Conservation (phyloP, 2,797 vertebrate genomes). For the Enoplosus armatus region DNA sequence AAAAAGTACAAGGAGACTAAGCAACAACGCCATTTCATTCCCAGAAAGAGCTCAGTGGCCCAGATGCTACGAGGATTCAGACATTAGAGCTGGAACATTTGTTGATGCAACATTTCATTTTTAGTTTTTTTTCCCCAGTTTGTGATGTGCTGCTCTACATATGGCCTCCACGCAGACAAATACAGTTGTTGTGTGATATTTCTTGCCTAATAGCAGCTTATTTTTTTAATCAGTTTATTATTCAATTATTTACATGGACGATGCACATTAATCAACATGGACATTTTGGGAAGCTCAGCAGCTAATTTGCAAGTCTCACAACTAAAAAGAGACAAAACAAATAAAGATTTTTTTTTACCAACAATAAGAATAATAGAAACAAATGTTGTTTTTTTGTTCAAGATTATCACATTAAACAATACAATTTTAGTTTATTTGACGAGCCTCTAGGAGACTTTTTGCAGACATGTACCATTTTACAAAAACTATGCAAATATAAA, state of each 20-base stretch:
- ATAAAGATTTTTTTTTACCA: neutral
- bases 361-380: neutral
- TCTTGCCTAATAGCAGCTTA: neutral
- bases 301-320: neutral
- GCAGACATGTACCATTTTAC: neutral
- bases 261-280: neutral
- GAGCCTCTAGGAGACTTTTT: neutral
- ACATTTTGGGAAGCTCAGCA: neutral
- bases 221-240: slow-evolving; percentile 3
- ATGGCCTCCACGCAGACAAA: slow-evolving; percentile 5
- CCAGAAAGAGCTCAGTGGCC: slow-evolving; percentile 60
- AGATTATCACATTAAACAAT: too few relatives aligned
- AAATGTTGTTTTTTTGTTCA: neutral
- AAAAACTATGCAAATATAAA: neutral
- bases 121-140: neutral
- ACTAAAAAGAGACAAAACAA: neutral
- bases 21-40: slow-evolving; percentile 61
- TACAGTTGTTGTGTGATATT: neutral
- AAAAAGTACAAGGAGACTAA: slow-evolving; percentile 33
- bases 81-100: slow-evolving; percentile 52
- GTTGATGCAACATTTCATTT: slow-evolving; percentile 48
- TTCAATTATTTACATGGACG: neutral
- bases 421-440: too few relatives aligned
- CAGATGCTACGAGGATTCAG: slow-evolving; percentile 60
- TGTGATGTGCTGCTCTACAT: slow-evolving; percentile 28